phyloP scores from a whole-genome alignment of 1,140 invertebrate species.

The Ceratitis capitata region DNA sequence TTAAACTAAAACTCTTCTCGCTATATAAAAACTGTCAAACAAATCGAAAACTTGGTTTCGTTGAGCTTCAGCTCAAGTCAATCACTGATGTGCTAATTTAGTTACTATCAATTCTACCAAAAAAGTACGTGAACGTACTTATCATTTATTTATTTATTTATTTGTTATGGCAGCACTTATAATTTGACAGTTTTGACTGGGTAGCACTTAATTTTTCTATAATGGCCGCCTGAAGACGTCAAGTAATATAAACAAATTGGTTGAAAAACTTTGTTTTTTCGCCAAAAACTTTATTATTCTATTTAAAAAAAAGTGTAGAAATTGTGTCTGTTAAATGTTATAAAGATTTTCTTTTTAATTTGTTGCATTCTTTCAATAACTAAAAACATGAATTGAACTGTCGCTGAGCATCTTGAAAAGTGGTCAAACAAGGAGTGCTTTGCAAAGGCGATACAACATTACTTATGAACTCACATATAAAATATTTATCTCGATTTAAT shows the following conservation, averaged over 20 bases:
- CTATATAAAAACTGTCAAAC: too few relatives aligned
- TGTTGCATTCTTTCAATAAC: neutral
- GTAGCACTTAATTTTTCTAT: slow-evolving; percentile 38
- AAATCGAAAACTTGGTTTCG: too few relatives aligned
- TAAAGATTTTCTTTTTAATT: neutral
- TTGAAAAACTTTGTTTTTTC: neutral
- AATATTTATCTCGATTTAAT: neutral
- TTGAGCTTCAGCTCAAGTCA: too few relatives aligned
- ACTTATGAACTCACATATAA: neutral
- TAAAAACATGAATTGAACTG: neutral
- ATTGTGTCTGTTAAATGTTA: neutral
- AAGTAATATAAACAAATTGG: slow-evolving; percentile 36
- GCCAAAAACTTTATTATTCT: neutral
- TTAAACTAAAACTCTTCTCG: too few relatives aligned
- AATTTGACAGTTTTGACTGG: neutral
- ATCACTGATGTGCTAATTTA: too few relatives aligned
- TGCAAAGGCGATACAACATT: neutral
- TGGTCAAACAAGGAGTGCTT: neutral
- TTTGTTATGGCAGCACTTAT: neutral
- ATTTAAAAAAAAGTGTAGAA: neutral
- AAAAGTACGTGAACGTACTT: too few relatives aligned
- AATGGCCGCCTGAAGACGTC: slow-evolving; percentile 30
- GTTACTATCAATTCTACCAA: too few relatives aligned
- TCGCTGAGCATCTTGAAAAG: neutral
- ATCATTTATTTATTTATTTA: too few relatives aligned